Evolutionary conservation across 2,797 vertebrate genomes (phyloP).

Genomic region (Sphenodon punctatus): DNA sequence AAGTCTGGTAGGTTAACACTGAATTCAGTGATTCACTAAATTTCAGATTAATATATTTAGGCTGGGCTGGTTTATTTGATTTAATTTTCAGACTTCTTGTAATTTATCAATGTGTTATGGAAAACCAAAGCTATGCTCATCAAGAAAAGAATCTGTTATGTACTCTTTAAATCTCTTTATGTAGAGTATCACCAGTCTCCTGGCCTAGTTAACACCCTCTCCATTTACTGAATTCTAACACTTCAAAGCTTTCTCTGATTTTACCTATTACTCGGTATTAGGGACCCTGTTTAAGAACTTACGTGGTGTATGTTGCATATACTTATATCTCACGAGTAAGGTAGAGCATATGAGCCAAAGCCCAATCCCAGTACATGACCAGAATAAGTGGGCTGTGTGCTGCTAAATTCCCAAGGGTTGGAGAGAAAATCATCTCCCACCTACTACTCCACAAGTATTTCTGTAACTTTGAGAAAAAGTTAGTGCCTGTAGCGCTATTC

Average conservation of each 20-base stretch:
- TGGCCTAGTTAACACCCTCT: background rate
- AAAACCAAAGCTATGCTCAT: background rate
- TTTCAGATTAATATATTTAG: constrained; percentile 25
- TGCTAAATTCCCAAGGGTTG: too few species aligned
- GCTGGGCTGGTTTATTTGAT: background rate
- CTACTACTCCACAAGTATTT: too few species aligned
- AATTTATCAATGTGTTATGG: background rate
- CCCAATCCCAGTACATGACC: too few species aligned
- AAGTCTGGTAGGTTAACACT: background rate
- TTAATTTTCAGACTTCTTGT: background rate
- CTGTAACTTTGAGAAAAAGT: too few species aligned
- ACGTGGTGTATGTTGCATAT: rapidly evolving
- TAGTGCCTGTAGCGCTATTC: constrained; percentile 44
- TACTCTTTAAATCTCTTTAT: too few species aligned
- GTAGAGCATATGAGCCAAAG: too few species aligned
- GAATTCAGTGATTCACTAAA: background rate
- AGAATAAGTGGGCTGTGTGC: too few species aligned
- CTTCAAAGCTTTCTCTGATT: background rate
- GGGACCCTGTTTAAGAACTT: background rate
- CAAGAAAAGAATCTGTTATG: background rate
- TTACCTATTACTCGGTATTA: background rate
- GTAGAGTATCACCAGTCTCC: background rate
- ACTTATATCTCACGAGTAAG: too few species aligned
- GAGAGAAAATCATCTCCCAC: too few species aligned
- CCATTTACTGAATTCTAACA: background rate